These are phyloP conservation scores for Thunnus albacares DNA, from an alignment of 2,797 vertebrate genomes.

Conservation along the genomic window DNA sequence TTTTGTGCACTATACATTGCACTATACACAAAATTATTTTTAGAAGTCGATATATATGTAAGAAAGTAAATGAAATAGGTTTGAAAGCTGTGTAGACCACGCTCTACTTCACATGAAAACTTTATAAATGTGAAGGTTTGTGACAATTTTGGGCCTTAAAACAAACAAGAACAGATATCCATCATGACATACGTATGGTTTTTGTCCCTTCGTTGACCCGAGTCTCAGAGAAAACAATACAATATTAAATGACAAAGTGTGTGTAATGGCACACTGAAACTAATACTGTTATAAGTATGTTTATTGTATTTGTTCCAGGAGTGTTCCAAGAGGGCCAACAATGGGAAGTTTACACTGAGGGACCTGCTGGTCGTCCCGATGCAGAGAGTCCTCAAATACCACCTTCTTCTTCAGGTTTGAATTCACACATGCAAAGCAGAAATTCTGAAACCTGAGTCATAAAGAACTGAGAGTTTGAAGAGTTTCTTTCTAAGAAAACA, in stretches of 20 bases:
- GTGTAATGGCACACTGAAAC: neutral
- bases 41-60: too few species aligned
- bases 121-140: neutral
- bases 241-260: neutral
- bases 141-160: neutral
- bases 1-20: slow-evolving; percentile 18
- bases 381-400: slow-evolving; percentile 98
- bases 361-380: slow-evolving; percentile 97
- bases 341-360: slow-evolving; percentile 94
- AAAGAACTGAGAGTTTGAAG: neutral
- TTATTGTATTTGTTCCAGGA: slow-evolving; percentile 84
- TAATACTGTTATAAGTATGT: neutral
- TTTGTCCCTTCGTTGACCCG: neutral
- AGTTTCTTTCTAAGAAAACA: neutral
- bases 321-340: slow-evolving; percentile 98
- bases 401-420: slow-evolving; percentile 94
- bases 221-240: neutral
- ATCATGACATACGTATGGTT: neutral
- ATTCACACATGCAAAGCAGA: neutral
- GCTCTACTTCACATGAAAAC: neutral
- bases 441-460: neutral
- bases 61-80: neutral
- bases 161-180: neutral
- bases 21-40: too few species aligned
- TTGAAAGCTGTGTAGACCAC: neutral